Base-by-base conservation (phyloP, 1,140 invertebrate species). In the Atta texana region DNA sequence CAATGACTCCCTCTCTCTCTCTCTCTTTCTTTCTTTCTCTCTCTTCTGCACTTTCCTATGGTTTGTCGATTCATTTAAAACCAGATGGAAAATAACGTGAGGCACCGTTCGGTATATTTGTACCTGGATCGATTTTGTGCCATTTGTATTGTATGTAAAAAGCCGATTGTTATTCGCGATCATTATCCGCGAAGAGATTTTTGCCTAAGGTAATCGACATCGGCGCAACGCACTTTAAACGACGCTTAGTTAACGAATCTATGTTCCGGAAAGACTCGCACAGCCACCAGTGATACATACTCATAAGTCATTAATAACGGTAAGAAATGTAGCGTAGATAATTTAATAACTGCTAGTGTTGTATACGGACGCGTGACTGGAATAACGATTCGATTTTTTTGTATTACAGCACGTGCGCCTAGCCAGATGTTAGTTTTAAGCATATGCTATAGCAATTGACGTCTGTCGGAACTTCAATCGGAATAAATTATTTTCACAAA, bases 281-380 rank as follows among this genome's bases (percentile, higher is more conserved):
- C 85, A 86, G 28, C 69, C 55, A 74, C 44, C 76, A 69, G 86
- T 90, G 88, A 87, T 85, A 88, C 34, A 74, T 90, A 84, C 34
- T 90, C 64, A 18, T 92, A 91, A 92, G 91, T 92, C 86, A 88
- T 91, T 72, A 69, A 72, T 92, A 92, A n/a, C 18, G 39, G 24
- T 71, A 75, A 72, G 66, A 31, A 57, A 87, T 21, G 18, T 88
- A 86, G 63, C 10, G 59, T 91, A 90, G 87, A 57, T 86, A 84
- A 90, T 88, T 88, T 90, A 85, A 80, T 55, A 71, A 77, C 57
- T 74, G 49, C 68, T 74, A 81, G 34, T 59, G 63, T 85, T 85
- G 76, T 55, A 44, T 24, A 69, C 6, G 49, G 28, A 71, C 64
- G 59, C 57, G 80, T 61, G 69, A 82, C 34, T 61, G 69, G 34